Base-by-base conservation (phyloP, 2,113 vertebrate species). In the Platichthys flesus region DNA sequence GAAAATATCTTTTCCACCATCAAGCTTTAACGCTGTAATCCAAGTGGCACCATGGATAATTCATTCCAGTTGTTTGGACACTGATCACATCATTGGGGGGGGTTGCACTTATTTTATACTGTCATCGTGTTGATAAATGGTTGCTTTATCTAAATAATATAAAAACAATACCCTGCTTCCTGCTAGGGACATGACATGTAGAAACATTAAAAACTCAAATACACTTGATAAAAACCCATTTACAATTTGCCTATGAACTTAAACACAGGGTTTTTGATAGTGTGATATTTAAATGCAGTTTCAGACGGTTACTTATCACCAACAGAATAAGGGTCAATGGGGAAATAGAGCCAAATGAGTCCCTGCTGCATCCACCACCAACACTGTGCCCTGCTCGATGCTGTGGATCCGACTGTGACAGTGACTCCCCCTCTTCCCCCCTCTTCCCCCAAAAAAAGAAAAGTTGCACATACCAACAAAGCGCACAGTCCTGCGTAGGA, bases 401-500 rank as follows among this genome's bases (percentile, higher is more conserved):
- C 3, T 37, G 5, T 23, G 31, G 23, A 55, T 13, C 15, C 12
- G 12, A 57, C 15, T 16, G 18, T 63, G 26, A 76, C 31, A 21
- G 37, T 21, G 52, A 78, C 69, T 40, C 57, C 37, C 37, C 37
- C 37, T 2, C 35, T 12, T 0, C 24, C 3, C 2, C 20, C 42
- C 2, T 23, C 23, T 23, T 23, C 5, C 24, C 28, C 45, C 7
- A 3, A 51, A 24, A 0, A 18, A 20, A 20, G 20, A 62, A 21
- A 40, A 20, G 23, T 59, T n/a, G n/a, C 61, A 85, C 96, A 79
- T 94, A 99, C 98, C 98, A 45, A 99, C 97, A 59, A 99, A 99
- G 62, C 97, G 95, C 51, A 99, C 98, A 0, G 98, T 98, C 58
- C 98, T 94, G 58, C 98, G 95, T 64, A 99, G 93, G 91, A 99